A percentile compares a stretch with the other conserved stretches of the same genome.
These are phyloP conservation scores for Leptinotarsa defecta DNA, from an alignment of 1,140 invertebrate genomes.

Conservation along the genomic window DNA sequence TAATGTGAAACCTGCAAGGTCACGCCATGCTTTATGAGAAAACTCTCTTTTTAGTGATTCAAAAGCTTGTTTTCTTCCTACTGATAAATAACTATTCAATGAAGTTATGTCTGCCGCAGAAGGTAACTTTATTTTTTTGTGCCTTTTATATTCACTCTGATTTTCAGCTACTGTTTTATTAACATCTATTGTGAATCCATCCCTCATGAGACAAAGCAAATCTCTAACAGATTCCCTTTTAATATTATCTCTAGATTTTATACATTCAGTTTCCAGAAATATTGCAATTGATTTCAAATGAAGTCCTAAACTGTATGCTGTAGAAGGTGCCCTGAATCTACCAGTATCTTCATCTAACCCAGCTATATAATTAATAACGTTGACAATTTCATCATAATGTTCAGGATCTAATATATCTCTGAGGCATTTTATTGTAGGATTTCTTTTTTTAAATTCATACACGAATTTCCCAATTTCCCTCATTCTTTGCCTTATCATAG, in stretches of 20 bases:
- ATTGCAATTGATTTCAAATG: slow-evolving; percentile 5
- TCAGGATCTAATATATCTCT: slow-evolving; percentile 2
- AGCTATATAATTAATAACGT: neutral
- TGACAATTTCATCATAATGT: neutral
- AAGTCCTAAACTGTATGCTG: neutral
- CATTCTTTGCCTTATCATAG: neutral
- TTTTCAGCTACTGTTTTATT: neutral
- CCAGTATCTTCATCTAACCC: slow-evolving; percentile 4
- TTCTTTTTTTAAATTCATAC: slow-evolving; percentile 11
- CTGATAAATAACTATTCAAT: slow-evolving; percentile 2
- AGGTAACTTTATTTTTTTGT: slow-evolving; percentile 1
- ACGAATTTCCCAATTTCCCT: slow-evolving; percentile 3
- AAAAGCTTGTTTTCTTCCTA: neutral
- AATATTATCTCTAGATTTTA: neutral
- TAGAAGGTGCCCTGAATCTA: neutral
- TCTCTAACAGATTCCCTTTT: slow-evolving; percentile 1
- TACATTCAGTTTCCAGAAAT: slow-evolving; percentile 1
- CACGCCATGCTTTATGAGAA: slow-evolving; percentile 4
- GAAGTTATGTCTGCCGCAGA: neutral
- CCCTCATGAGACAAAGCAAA: slow-evolving; percentile 3
- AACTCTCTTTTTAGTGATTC: neutral
- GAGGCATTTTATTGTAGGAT: neutral
- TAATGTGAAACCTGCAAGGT: neutral
- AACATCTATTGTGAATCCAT: neutral
- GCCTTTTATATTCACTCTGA: neutral